Base-by-base conservation (phyloP, 2,888 invertebrate genomes). In the Meteorus cinctellus region DNA sequence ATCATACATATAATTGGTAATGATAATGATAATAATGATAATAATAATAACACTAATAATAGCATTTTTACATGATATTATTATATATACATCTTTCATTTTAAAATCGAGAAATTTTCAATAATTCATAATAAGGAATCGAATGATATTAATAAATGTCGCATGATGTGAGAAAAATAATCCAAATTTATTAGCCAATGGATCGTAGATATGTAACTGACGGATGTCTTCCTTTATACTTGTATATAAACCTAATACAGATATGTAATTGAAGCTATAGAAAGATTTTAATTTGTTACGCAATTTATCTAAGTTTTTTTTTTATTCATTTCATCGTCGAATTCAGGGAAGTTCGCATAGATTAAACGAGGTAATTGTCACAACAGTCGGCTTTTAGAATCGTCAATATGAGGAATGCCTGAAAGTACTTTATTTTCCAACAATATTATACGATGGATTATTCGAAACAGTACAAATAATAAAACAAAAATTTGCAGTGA, bases 391-490 rank as follows among this genome's bases (percentile, higher is more conserved):
- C 6, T 24, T 19, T 19, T 19, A 55, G 12, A 59, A 24, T 60
- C n/a, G 45, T 27, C 16, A 62, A 41, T 66, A 16, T 66, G 41
- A 41, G 27, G 12, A 27, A 66, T 66, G 41, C 14, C 19, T n/a
- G 45, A 71, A 55, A 24, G 31, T 31, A 36, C 67, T 27, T 27
- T 45, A 74, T 68, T 36, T 67, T 27, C 16, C 29, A 67, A 60
- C 29, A 67, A 60, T 60, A 19, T 67, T n/a, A 73, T 55, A 36
- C 27, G 45, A 59, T 41, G 31, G 82, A 84, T 82, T 81, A 83
- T 82, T 83, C 83, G 82, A 81, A 86, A 85, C 83, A 87, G 86
- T 87, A 88, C 87, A 88, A 88, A 88, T 82, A 76, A 79, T 65
- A 67, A 48, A 68, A 65, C 82, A 81, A 86, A 85, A 86, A 86